Base-by-base conservation (phyloP, 2,888 invertebrate genomes). In the Melinaea menophilus region DNA sequence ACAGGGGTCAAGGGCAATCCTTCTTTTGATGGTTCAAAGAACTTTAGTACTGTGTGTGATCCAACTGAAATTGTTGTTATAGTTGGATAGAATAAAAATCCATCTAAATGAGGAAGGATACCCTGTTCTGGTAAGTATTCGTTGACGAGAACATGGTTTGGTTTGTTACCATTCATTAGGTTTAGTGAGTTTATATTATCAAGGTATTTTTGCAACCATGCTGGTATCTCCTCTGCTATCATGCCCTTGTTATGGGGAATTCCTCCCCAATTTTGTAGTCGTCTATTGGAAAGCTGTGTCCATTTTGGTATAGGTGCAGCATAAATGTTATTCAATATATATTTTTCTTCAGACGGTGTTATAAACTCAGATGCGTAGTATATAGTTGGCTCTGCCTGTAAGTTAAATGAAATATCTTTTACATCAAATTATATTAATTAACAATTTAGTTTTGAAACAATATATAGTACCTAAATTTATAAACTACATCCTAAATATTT, bases 241-340 rank as follows among this genome's bases (percentile, higher is more conserved):
- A 99, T 76, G 31, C 75, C 75, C 47, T 72, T 98, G 13, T 92
- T 93, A 80, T 98, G 98, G 0, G 99, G 98, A 62, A 98, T 90
- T 0, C 99, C 99, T 34, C 99, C 99, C 94, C 99, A 99, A 84
- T 99, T 99, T 81, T 99, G 98, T n/a, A 99, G 91, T 68, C 98
- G 93, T 69, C 99, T 92, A 79, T 98, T 95, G 31, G 95, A 93
- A 51, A 99, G 91, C 78, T 96, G 96, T 2, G 98, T 98, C 99
- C 99, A 99, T 87, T 98, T 98, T 7, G 99, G 98, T 75, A 93
- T 96, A 79, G 99, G 99, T 9, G 94, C 94, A 48, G 91, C 86
- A 76, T 96, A 94, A 34, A 99, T 94, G 71, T 94, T 92, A 46
- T 93, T 91, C 56, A 97, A 76, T 67, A 99, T 93, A 34, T 91